Base-by-base conservation (phyloP, 2,797 vertebrate species). In the Dendrocincla tyrannina region DNA sequence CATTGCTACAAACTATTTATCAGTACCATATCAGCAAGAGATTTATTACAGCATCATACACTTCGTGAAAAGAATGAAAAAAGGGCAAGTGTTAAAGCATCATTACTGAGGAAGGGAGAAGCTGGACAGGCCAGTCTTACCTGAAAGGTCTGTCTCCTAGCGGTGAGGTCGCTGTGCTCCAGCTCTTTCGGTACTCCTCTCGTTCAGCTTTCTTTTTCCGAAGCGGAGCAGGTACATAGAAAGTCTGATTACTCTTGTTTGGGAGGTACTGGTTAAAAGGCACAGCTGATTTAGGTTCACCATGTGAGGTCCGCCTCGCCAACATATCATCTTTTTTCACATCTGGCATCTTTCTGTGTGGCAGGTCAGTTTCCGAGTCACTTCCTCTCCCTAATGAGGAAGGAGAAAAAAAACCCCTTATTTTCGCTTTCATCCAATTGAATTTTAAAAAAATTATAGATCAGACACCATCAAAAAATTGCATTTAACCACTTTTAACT, bases 261-360 rank as follows among this genome's bases (percentile, higher is more conserved):
- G 99, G 99, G 94, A 99, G 98, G 98, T 99, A 99, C 97, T 99
- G 99, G 97, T 99, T 99, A 95, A 99, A 99, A 97, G 99, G 99
- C 98, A 99, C 98, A 88, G 98, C 98, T 78, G 98, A 98, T 55
- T 99, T 98, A 9, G 97, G 99, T 97, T 99, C 99, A 33, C 98
- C 99, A 4, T 98, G 98, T 17, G 99, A 99, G 17, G 99, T 98
- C 91, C 99, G 97, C 39, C 99, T 98, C 0, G 99, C 98, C 91
- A 99, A 97, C 99, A 99, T 99, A 97, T 99, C 99, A 74, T 99
- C 99, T 95, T 99, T 99, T 60, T 99, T 99, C 85, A 99, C 97
- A 52, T 99, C 99, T 4, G 99, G 99, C 89, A 99, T 96, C 98
- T 98, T 99, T 97, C 99, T 98, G 96, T 99, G 98, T 14, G 98